Base-by-base conservation (phyloP, 2,888 invertebrate genomes). In the Archips crataeganus region DNA sequence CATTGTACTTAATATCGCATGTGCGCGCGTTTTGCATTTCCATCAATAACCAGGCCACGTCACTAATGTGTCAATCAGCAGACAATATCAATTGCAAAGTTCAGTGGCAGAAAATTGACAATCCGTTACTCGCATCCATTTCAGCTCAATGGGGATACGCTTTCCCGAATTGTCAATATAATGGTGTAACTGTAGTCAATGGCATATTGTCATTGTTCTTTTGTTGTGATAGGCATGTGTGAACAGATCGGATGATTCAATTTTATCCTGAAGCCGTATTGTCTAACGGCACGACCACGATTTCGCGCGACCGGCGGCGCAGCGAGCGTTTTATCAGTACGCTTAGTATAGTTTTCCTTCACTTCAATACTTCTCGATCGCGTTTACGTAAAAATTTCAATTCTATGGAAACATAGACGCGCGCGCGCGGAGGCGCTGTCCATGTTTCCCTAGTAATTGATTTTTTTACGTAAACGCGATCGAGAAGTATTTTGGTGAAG, bases 151-250 rank as follows among this genome's bases (percentile, higher is more conserved):
- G 77, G 6, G 68, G 71, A 72, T 74, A 81, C 84, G 85, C 86
- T 87, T 86, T 86, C 86, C 79, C 84, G 69, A 79, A 79, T 78
- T 77, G 77, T 39, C 60, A 51, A 74, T 64, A 60, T 60, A 60
- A 70, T 63, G 15, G 64, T 65, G 36, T 64, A 73, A 74, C 74
- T 64, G 70, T 69, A 23, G 42, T 42, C 63, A 59, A 69, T 73
- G 45, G 67, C 13, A n/a, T 64, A 65, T 63, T 47, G 47, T 42
- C 54, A 74, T 70, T 64, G 73, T 73, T 49, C 74, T 39, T 69
- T 74, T 74, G 69, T 69, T 8, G 60, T 34, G 34, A 47, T 47
- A 51, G 57, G 3, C 23, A 49, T 42, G 57, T 59, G 59, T 42
- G 47, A 59, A 64, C 23, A 68, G 39, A 39, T 62, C 62, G 63